Evolutionary conservation across 2,797 vertebrate species (phyloP).

Genomic region (Graptemys geographica): DNA sequence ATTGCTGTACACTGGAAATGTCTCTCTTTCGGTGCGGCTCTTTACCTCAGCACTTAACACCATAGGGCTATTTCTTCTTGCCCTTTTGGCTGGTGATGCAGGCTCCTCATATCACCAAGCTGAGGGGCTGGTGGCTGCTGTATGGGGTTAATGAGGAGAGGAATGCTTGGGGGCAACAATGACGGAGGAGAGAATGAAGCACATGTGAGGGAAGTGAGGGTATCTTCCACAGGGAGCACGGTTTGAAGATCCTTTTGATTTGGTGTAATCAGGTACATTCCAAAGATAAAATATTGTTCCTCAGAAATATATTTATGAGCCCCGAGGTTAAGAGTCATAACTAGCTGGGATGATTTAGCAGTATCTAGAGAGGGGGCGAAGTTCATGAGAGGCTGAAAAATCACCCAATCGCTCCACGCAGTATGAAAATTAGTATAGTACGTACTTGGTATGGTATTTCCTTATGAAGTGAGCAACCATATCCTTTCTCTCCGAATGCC

Average conservation of each 20-base stretch:
- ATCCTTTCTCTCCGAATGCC: not conserved
- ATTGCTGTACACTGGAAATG: not conserved
- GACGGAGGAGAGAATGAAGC: not conserved
- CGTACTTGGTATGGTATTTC: not conserved
- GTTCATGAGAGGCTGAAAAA: not conserved
- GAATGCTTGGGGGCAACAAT: not conserved
- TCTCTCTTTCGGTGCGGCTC: not conserved
- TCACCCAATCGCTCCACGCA: not conserved
- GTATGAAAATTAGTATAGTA: not conserved
- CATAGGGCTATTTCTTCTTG: not conserved
- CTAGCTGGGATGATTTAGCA: not conserved
- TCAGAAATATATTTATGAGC: not conserved
- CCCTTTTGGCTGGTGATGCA: not conserved
- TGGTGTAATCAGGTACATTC: not conserved
- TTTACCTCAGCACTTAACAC: not conserved
- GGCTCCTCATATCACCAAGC: not conserved
- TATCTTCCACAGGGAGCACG: not conserved
- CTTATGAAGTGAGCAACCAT: not conserved
- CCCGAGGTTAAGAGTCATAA: not conserved
- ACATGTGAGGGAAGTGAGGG: not conserved
- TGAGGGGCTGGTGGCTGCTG: not conserved
- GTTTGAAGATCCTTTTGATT: not conserved
- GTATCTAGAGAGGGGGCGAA: not conserved
- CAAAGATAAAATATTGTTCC: not conserved
- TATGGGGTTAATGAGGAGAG: not conserved